Evolutionary conservation across 2,113 vertebrate genomes (phyloP).

Genomic region (Cyanoliseus patagonus): DNA sequence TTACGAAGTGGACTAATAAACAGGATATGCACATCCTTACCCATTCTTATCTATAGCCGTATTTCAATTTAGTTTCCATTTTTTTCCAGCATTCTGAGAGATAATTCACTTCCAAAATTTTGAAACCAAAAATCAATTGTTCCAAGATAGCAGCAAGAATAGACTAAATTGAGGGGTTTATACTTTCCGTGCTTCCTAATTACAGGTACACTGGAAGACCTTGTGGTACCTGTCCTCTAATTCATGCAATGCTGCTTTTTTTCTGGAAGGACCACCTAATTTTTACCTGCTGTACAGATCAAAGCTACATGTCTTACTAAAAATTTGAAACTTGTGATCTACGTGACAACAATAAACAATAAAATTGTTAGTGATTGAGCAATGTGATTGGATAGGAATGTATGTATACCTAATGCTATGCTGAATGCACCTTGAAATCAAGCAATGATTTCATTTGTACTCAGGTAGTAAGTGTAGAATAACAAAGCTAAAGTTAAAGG

Average conservation of each 20-base stretch:
- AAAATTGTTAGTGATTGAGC: background rate
- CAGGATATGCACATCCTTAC: constrained; percentile 18
- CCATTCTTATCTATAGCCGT: constrained; percentile 24
- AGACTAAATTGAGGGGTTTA: background rate
- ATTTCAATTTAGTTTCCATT: constrained; percentile 31
- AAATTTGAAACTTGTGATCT: background rate
- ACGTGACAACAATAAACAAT: background rate
- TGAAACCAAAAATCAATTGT: background rate
- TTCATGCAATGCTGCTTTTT: background rate
- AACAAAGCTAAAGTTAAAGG: background rate
- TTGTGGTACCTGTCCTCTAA: background rate
- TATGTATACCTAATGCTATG: background rate
- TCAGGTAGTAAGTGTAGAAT: background rate
- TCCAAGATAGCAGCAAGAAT: background rate
- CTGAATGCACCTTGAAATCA: background rate
- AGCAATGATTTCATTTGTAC: background rate
- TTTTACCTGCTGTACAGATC: background rate
- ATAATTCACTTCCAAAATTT: background rate
- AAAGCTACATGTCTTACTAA: background rate
- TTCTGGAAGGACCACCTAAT: background rate
- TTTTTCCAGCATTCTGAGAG: constrained; percentile 8
- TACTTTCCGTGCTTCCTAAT: background rate
- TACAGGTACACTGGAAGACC: background rate
- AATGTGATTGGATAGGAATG: too few species aligned
- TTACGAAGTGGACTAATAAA: constrained; percentile 2